Evolutionary conservation across 2,797 vertebrate genomes (phyloP).

Genomic region (Graptemys geographica): DNA sequence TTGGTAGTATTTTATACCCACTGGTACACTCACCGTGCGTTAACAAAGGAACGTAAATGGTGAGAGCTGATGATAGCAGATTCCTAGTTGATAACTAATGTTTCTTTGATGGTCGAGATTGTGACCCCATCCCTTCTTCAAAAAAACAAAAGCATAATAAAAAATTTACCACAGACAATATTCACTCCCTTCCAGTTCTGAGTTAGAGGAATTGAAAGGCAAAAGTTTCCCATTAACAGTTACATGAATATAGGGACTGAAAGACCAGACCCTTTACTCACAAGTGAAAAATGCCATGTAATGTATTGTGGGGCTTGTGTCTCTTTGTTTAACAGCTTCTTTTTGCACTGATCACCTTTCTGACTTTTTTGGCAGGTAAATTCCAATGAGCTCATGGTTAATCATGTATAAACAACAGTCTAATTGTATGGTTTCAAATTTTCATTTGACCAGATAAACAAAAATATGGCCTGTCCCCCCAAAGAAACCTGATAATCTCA

Average conservation of each 20-base stretch:
- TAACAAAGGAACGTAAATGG: neutral
- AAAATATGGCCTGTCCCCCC: slow-evolving; percentile 16
- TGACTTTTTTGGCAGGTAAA: slow-evolving; percentile 47
- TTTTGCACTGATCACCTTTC: slow-evolving; percentile 62
- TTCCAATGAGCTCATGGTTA: slow-evolving; percentile 68
- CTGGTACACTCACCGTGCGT: neutral
- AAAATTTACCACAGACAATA: slow-evolving; percentile 52
- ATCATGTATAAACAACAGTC: slow-evolving; percentile 63
- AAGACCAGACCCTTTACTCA: slow-evolving; percentile 39
- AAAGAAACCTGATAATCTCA: slow-evolving; percentile 51
- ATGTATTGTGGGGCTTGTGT: slow-evolving; percentile 43
- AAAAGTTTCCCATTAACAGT: slow-evolving; percentile 22
- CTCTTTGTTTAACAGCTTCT: slow-evolving; percentile 63
- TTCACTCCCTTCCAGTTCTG: slow-evolving; percentile 45
- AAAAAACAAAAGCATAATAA: neutral
- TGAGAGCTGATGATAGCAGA: neutral
- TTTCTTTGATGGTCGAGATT: neutral
- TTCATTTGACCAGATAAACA: slow-evolving; percentile 64
- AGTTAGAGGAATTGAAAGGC: slow-evolving; percentile 9
- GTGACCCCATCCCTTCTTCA: neutral
- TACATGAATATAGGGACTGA: neutral
- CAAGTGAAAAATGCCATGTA: slow-evolving; percentile 52
- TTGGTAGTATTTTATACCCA: neutral
- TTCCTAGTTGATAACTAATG: neutral
- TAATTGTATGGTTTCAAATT: slow-evolving; percentile 71